phyloP scores from a whole-genome alignment of 2,797 vertebrate species.

The Sciaenops ocellatus region DNA sequence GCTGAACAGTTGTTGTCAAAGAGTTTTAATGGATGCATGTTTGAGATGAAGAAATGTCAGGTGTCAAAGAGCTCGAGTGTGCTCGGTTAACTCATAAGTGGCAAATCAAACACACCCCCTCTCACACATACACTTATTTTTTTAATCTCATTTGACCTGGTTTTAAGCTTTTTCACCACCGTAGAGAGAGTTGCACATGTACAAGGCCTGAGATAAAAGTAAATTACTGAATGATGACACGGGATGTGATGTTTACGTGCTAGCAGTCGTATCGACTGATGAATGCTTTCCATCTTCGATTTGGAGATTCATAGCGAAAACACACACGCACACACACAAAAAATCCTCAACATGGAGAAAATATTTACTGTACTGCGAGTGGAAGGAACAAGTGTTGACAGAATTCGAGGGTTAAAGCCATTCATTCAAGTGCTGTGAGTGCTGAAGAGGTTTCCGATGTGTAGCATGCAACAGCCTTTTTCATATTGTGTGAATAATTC shows the following conservation, averaged over 20 bases:
- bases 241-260: slow-evolving; percentile 53
- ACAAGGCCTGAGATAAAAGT: slow-evolving; percentile 34
- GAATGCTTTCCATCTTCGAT: slow-evolving; percentile 39
- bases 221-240: slow-evolving; percentile 37
- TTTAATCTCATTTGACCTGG: slow-evolving; percentile 48
- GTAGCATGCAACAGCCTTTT: slow-evolving; percentile 49
- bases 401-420: slow-evolving; percentile 53
- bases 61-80: slow-evolving; percentile 37
- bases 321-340: not conserved
- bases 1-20: slow-evolving; percentile 22
- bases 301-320: slow-evolving; percentile 7
- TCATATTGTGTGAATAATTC: slow-evolving; percentile 38
- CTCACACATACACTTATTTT: slow-evolving; percentile 9
- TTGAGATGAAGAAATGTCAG: slow-evolving; percentile 11
- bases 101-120: slow-evolving; percentile 42
- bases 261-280: slow-evolving; percentile 22
- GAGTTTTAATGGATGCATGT: slow-evolving; percentile 12
- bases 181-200: slow-evolving; percentile 48
- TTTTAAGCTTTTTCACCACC: slow-evolving; percentile 35
- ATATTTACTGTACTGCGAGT: slow-evolving; percentile 56
- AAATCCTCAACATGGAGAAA: slow-evolving; percentile 17
- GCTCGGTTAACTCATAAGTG: slow-evolving; percentile 44
- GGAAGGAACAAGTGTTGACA: slow-evolving; percentile 56
- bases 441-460: slow-evolving; percentile 31
- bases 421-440: slow-evolving; percentile 50